Evolutionary conservation across 64 coral and sea anemone genomes (phyloP), one percentile per base, ranked within the genome.

Genomic region (Cladopsammia gracilis): DNA sequence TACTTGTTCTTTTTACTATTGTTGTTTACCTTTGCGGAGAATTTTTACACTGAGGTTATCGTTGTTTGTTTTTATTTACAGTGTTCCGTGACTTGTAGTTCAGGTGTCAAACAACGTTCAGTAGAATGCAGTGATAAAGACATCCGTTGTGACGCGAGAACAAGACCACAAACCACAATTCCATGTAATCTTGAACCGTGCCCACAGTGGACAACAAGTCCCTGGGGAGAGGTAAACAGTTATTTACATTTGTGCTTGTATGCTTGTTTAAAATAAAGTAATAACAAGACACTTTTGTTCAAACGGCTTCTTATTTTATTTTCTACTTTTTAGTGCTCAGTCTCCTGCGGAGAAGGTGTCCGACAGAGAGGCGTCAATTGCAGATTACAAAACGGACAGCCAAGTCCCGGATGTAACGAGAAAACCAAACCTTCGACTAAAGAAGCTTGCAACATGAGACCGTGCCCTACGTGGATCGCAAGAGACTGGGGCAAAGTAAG

Each of bases 21-120:
- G 5, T 1, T 10, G 53, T 56, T 56, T 56, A 5, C 12, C 3
- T 56, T 7, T 56, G 53, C 12, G 53, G 12, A 56, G 69, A 13
- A 9, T 72, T 50, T 54, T 8, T 9, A 34, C 19, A 18, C 47
- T 50, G 54, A 57, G 10, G 3, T 60, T 25, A 44, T 46, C 54
- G 13, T 62, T 50, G 25, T 14, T 61, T 82, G 43, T 56, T 54
- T 43, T 25, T 3, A 56, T 46, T 73, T 58, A 10, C 67, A 95
- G 93, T 95, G 93, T 71, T 86, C 93, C 34, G 70, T 42, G 64
- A 95, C 74, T 23, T 95, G 93, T 71, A 87, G 87, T 26, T 53
- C 45, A 14, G 93, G 93, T 34, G 18, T 83, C 22, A 90, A 53
- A 45, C 6, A 48, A 20, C 78, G 87, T 43, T 85, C 9, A 64